Percentiles rank a stretch among this genome's conserved stretches.
Evolutionary conservation across 2,113 vertebrate genomes (phyloP).

Genomic region (Sialia sialis): DNA sequence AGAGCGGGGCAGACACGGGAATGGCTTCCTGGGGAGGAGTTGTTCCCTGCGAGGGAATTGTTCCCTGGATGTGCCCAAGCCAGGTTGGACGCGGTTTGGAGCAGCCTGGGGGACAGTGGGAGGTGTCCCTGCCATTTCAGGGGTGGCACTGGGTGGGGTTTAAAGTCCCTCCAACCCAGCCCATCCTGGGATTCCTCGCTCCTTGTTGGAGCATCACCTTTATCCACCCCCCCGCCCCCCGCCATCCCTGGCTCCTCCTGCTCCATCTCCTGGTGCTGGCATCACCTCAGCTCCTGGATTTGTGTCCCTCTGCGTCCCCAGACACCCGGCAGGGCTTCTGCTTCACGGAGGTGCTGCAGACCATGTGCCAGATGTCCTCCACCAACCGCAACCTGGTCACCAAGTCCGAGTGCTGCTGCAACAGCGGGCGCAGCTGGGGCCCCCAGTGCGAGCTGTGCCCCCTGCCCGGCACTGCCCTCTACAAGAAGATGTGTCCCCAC

Average conservation of each 20-base stretch:
- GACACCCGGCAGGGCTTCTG: conserved; percentile 90
- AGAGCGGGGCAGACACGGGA: not conserved
- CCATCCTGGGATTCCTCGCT: not conserved
- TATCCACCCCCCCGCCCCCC: accelerated
- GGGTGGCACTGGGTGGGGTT: not conserved
- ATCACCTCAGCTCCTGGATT: not conserved
- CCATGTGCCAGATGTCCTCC: conserved; percentile 86
- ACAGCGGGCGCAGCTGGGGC: conserved; percentile 86
- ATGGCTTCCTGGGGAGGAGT: not conserved
- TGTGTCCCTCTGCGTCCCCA: not conserved
- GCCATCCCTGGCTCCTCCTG: not conserved
- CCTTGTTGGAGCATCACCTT: not conserved
- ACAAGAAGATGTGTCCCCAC: conserved; percentile 92
- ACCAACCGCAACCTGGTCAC: conserved; percentile 86
- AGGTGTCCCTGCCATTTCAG: not conserved
- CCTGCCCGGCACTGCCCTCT: conserved; percentile 84
- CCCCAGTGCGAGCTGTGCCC: conserved; percentile 90
- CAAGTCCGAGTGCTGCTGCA: conserved; percentile 92
- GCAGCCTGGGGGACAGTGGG: accelerated
- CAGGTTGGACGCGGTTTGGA: accelerated
- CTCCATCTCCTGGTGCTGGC: not conserved
- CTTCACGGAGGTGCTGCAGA: conserved; percentile 88
- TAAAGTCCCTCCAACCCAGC: not conserved
- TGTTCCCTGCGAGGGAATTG: not conserved
- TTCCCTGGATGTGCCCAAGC: not conserved